phyloP scores from a whole-genome alignment of 2,797 vertebrate species.

The Neosilurus mollespiculum region DNA sequence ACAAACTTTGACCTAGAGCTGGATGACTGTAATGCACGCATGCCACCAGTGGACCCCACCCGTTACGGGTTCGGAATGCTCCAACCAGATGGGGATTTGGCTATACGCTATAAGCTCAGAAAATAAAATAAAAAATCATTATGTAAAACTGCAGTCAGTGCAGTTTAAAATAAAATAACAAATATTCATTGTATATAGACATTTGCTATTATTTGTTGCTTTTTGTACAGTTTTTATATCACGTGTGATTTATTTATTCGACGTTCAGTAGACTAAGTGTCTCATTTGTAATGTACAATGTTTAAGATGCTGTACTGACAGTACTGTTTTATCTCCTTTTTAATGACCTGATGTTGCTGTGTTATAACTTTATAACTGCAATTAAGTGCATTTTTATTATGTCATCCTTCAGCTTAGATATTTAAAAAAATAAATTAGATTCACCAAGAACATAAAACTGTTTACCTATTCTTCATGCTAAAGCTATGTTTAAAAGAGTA shows the following conservation, averaged over 20 bases:
- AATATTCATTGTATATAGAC: background rate
- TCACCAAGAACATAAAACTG: background rate
- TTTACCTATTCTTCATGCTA: too few relatives aligned
- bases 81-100: constrained; percentile 73
- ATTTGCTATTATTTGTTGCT: background rate
- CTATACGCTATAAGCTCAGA: constrained; percentile 68
- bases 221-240: background rate
- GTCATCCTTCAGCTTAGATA: background rate
- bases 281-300: background rate
- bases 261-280: background rate
- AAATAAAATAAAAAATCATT: constrained; percentile 28
- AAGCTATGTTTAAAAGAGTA: too few relatives aligned
- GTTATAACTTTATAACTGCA: background rate
- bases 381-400: background rate
- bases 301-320: background rate
- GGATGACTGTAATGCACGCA: constrained; percentile 57
- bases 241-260: background rate
- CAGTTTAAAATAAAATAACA: constrained; percentile 1
- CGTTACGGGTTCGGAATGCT: constrained; percentile 80
- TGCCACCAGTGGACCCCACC: constrained; percentile 73
- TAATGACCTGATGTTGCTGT: background rate
- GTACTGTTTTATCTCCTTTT: background rate
- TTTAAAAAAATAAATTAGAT: background rate
- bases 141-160: background rate
- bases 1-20: constrained; percentile 76